phyloP scores from a whole-genome alignment of 2,888 invertebrate species.

The Acleris cristana region DNA sequence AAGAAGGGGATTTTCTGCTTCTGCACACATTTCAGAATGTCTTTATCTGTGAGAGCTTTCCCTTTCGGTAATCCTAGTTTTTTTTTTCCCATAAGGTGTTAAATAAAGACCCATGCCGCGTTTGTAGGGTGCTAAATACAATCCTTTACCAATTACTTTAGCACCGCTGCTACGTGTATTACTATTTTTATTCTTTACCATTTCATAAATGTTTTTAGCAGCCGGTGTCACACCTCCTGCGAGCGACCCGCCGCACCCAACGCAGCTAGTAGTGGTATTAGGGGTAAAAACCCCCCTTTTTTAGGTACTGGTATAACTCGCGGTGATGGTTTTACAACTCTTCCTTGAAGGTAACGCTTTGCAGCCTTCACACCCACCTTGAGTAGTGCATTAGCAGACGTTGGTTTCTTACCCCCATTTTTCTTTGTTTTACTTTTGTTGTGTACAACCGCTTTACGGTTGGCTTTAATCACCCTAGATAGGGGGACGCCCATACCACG shows the following conservation, averaged over 20 bases:
- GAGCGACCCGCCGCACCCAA: slow-evolving; percentile 4
- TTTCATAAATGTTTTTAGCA: slow-evolving; percentile 20
- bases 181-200: neutral
- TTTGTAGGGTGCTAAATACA: slow-evolving; percentile 19
- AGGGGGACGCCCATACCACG: slow-evolving; percentile 14
- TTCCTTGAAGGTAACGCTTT: neutral
- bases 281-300: slow-evolving; percentile 11
- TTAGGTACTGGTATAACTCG: slow-evolving; percentile 18
- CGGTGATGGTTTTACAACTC: slow-evolving; percentile 1
- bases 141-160: slow-evolving; percentile 3
- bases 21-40: neutral
- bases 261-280: slow-evolving; percentile 11
- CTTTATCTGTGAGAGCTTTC: slow-evolving; percentile 5
- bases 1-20: slow-evolving; percentile 5
- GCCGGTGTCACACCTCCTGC: slow-evolving; percentile 16
- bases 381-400: neutral
- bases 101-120: slow-evolving; percentile 13
- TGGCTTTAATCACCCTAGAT: slow-evolving; percentile 11
- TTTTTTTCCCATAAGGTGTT: neutral
- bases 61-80: slow-evolving; percentile 6
- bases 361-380: slow-evolving; percentile 1
- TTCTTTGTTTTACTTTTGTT: neutral
- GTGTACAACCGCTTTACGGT: neutral
- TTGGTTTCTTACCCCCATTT: neutral
- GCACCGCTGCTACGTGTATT: neutral